Percentiles rank a stretch among this genome's conserved stretches.
phyloP scores from a whole-genome alignment of 2,797 vertebrate species.

The Channallabes apus region DNA sequence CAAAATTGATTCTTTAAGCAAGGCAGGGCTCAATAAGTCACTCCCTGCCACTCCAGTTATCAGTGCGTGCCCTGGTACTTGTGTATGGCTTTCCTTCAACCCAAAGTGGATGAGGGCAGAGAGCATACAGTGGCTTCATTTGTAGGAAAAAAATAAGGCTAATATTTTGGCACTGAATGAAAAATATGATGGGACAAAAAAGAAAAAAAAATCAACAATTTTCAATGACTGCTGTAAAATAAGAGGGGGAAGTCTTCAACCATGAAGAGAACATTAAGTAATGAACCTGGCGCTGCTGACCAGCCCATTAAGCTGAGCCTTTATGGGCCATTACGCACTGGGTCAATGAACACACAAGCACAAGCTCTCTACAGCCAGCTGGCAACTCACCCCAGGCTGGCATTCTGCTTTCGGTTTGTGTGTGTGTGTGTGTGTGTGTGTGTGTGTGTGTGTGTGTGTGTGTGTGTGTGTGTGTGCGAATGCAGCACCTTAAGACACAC shows the following conservation, averaged over 20 bases:
- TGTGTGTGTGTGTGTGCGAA: not conserved
- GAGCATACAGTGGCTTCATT: not conserved
- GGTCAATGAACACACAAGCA: constrained; percentile 76
- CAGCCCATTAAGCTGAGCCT: constrained; percentile 77
- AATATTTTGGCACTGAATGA: not conserved
- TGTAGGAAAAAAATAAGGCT: not conserved
- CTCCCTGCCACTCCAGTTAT: constrained; percentile 4
- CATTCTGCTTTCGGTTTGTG: constrained; percentile 28
- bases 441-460: constrained; percentile 18
- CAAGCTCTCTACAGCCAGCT: constrained; percentile 42
- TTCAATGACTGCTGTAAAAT: constrained; percentile 36
- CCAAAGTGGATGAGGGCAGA: constrained; percentile 1
- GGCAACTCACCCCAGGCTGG: constrained; percentile 40
- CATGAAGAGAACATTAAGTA: constrained; percentile 71
- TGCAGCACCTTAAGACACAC: not conserved
- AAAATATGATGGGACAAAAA: not conserved
- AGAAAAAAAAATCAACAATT: constrained; percentile 24
- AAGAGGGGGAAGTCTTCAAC: constrained; percentile 43
- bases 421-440: constrained; percentile 19
- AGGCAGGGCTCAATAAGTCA: constrained; percentile 17
- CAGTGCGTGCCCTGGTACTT: not conserved
- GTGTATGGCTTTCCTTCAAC: not conserved
- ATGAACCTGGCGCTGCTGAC: constrained; percentile 77
- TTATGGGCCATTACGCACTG: constrained; percentile 77
- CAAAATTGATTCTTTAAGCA: constrained; percentile 34